These are phyloP conservation scores for Andrena trimmerana DNA, from an alignment of 2,888 invertebrate species.

Conservation along the genomic window DNA sequence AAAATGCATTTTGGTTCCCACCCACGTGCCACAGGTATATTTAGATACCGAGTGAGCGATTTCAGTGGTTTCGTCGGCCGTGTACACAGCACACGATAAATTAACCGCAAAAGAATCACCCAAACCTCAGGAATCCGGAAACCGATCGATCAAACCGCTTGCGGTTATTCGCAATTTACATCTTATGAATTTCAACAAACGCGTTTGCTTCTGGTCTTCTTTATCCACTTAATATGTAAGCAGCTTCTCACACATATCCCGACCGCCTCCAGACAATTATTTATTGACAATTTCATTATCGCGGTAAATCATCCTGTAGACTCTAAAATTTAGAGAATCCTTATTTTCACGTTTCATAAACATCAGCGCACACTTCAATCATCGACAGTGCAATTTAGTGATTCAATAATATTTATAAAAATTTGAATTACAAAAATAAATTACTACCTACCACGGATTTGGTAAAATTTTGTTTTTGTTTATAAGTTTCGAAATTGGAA, in stretches of 20 bases:
- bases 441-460: no score
- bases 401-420: no score
- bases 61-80: slow-evolving; percentile 39
- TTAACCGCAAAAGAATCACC: slow-evolving; percentile 36
- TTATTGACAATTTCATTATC: no score
- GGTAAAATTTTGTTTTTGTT: no score
- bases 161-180: slow-evolving; percentile 26
- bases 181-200: slow-evolving; percentile 2
- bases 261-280: no score
- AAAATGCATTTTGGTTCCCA: slow-evolving; percentile 51
- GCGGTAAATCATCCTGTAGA: no score
- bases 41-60: slow-evolving; percentile 49
- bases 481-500: no score
- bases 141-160: slow-evolving; percentile 24
- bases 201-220: not conserved
- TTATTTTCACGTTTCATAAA: no score
- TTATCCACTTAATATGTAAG: not conserved
- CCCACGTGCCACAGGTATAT: slow-evolving; percentile 53
- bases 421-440: no score
- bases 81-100: slow-evolving; percentile 22
- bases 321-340: no score
- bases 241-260: not conserved
- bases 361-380: no score
- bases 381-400: no score
- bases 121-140: slow-evolving; percentile 29